A percentile compares a stretch with the other conserved stretches of the same genome.
phyloP scores from a whole-genome alignment of 2,888 invertebrate species.

The Chymomyza fuscimana region DNA sequence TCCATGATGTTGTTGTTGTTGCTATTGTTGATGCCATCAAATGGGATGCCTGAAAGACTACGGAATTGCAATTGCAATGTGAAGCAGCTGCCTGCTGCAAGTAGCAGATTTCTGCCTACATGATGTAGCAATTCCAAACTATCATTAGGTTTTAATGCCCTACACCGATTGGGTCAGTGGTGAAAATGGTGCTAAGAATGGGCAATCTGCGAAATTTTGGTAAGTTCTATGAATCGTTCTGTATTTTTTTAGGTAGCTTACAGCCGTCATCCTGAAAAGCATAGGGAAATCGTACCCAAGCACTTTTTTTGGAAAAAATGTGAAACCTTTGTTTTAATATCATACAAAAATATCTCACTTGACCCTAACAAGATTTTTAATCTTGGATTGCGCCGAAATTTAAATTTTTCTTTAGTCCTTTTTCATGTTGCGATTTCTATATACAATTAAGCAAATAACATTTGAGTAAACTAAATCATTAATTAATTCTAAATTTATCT shows the following conservation, averaged over 20 bases:
- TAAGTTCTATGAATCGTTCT: not conserved
- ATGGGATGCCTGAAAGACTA: slow-evolving; percentile 72
- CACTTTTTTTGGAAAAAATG: too few relatives aligned
- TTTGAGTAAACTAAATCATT: too few relatives aligned
- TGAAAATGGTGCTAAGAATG: slow-evolving; percentile 1
- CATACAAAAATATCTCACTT: too few relatives aligned
- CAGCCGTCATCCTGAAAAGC: not conserved
- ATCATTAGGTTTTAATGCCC: slow-evolving; percentile 8
- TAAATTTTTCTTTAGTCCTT: too few relatives aligned
- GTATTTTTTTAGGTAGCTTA: slow-evolving; percentile 39
- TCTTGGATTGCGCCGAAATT: too few relatives aligned
- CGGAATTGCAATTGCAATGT: slow-evolving; percentile 59
- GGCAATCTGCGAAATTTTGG: too few relatives aligned
- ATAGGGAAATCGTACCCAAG: too few relatives aligned
- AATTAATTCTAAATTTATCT: too few relatives aligned
- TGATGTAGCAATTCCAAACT: slow-evolving; percentile 21
- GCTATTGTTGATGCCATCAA: slow-evolving; percentile 41
- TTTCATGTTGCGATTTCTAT: too few relatives aligned
- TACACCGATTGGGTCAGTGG: slow-evolving; percentile 28
- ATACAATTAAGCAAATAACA: too few relatives aligned
- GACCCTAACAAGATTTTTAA: too few relatives aligned
- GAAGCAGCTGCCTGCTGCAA: slow-evolving; percentile 24
- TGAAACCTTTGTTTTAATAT: too few relatives aligned
- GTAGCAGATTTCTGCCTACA: not conserved
- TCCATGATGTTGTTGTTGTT: not conserved